A percentile compares a stretch with the other conserved stretches of the same genome.
phyloP scores from a whole-genome alignment of 2,113 vertebrate species.

The Apodemus sylvaticus region DNA sequence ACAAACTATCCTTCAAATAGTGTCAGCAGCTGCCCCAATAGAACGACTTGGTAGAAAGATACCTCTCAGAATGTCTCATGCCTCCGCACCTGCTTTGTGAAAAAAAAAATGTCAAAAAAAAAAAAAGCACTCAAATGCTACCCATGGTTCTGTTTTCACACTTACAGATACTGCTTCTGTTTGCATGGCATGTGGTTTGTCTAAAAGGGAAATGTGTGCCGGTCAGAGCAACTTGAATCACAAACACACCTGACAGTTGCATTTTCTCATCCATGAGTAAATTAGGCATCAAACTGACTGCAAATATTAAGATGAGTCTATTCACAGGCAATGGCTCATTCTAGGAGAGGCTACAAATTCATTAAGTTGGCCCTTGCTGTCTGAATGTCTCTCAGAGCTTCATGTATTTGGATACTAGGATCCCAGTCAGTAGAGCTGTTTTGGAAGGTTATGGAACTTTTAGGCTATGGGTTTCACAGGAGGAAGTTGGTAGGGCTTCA shows the following conservation, averaged over 20 bases:
- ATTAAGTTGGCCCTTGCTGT: neutral
- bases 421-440: neutral
- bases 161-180: neutral
- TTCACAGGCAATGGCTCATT: neutral
- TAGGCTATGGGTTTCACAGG: neutral
- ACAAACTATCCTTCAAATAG: no score
- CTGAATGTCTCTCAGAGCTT: neutral
- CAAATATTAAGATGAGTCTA: slow-evolving; percentile 1
- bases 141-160: neutral
- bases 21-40: neutral
- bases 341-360: neutral
- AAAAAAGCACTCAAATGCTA: neutral
- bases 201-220: neutral
- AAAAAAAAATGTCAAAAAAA: neutral
- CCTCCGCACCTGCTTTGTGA: neutral
- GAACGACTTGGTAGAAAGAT: neutral
- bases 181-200: neutral
- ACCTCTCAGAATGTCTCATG: neutral
- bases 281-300: neutral
- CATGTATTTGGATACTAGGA: neutral
- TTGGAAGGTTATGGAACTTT: neutral
- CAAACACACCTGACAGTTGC: neutral
- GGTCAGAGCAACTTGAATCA: neutral
- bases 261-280: neutral
- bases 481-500: neutral